Evolutionary conservation across 2,113 vertebrate genomes (phyloP).

Genomic region (Dicrurus megarhynchus): DNA sequence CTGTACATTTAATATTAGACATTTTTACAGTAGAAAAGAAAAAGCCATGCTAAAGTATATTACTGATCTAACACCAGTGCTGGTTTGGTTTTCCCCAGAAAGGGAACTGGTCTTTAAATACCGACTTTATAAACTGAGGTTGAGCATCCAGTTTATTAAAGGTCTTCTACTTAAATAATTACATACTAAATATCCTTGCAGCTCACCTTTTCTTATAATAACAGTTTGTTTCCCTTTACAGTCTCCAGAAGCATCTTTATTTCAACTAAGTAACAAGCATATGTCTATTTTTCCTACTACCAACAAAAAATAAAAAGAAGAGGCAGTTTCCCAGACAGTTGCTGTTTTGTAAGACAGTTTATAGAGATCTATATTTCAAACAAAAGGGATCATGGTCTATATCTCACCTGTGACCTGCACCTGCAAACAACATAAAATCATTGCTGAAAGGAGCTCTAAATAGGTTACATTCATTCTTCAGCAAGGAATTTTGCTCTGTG

Average conservation of each 20-base stretch:
- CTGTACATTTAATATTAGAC: neutral
- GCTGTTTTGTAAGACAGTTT: neutral
- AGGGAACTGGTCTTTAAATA: neutral
- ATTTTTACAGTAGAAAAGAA: neutral
- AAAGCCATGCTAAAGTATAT: neutral
- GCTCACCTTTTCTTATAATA: neutral
- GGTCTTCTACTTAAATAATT: neutral
- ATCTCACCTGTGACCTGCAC: conserved; percentile 4
- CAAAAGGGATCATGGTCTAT: neutral
- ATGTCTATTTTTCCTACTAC: neutral
- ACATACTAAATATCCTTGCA: neutral
- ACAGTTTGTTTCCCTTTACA: neutral
- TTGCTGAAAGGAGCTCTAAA: neutral
- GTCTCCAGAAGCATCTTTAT: neutral
- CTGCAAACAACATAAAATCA: neutral
- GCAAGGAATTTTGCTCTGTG: neutral
- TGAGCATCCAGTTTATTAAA: neutral
- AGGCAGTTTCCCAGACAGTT: neutral
- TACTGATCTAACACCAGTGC: neutral
- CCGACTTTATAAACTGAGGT: neutral
- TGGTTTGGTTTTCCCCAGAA: neutral
- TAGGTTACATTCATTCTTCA: neutral
- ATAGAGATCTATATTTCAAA: conserved; percentile 5
- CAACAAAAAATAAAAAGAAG: neutral
- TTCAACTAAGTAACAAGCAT: neutral